Evolutionary conservation across 2,888 invertebrate species (phyloP).

Genomic region (Troilus luridus): DNA sequence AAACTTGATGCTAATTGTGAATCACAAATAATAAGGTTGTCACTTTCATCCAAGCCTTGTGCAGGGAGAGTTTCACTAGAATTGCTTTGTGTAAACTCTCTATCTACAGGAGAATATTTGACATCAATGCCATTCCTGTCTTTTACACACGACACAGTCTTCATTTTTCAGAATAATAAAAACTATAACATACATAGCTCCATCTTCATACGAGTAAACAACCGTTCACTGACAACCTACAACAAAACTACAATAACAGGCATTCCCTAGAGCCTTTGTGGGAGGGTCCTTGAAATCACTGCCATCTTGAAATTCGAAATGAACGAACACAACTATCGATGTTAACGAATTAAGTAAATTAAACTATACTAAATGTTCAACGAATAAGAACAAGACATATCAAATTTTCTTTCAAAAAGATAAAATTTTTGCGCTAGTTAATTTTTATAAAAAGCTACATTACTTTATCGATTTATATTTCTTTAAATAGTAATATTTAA

Average conservation of each 20-base stretch:
- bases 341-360: background rate
- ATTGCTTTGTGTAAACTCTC: conserved; percentile 50
- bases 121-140: conserved; percentile 58
- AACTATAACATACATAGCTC: conserved; percentile 9
- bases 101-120: conserved; percentile 57
- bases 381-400: background rate
- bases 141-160: conserved; percentile 59
- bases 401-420: background rate
- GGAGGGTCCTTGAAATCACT: conserved; percentile 47
- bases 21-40: conserved; percentile 66
- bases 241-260: background rate
- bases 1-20: conserved; percentile 66
- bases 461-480: too few relatives aligned
- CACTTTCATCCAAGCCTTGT: conserved; percentile 60
- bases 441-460: background rate
- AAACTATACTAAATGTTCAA: background rate
- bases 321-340: conserved; percentile 26
- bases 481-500: too few relatives aligned
- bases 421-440: background rate
- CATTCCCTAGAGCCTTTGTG: conserved; percentile 33
- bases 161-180: conserved; percentile 56
- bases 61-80: conserved; percentile 56
- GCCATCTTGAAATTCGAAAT: conserved; percentile 11
- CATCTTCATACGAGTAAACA: background rate
- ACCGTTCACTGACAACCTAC: background rate